Base-by-base conservation (phyloP, 2,888 invertebrate species). In the Scaptomyza parva region DNA sequence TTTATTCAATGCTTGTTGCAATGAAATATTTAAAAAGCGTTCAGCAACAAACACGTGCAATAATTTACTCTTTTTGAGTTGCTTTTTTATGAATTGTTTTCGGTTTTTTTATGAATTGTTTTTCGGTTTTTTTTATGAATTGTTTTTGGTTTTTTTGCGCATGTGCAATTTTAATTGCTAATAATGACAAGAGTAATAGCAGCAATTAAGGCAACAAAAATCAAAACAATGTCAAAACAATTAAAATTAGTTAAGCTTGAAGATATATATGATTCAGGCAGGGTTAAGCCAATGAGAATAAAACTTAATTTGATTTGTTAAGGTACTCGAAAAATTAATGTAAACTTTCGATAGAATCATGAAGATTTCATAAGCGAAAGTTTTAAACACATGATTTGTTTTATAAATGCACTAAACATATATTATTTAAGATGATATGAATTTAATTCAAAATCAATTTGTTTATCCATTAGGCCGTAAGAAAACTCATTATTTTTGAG, bases 11-110 rank as follows among this genome's bases (percentile, higher is more conserved):
- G 43, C 6, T 20, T 17, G n/a, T 57, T 30, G 39, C 50, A 35
- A 48, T 40, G 4, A 20, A 61, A 60, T 26, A 30, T 62, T 17
- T 41, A 60, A 73, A 73, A 17, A 17, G 1, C 8, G 41, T 71
- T 74, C 77, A 67, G 75, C 70, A 61, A 52, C 43, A 54, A 41
- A 48, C 82, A 71, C 71, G 64, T 67, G 84, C 53, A 64, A 68
- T n/a, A n/a, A n/a, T n/a, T n/a, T n/a, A n/a, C n/a, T n/a, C n/a
- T n/a, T n/a, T n/a, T n/a, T n/a, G n/a, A n/a, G n/a, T n/a, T n/a
- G n/a, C n/a, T n/a, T n/a, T n/a, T n/a, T n/a, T n/a, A n/a, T n/a
- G n/a, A 63, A 55, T 1, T 35, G 8, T 48, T 48, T 22, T 37
- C 14, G 11, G 69, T 52, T 12, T 54, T 63, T 35, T 14, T 14